phyloP scores from a whole-genome alignment of 2,888 invertebrate genomes.

The Nomada fabriciana region DNA sequence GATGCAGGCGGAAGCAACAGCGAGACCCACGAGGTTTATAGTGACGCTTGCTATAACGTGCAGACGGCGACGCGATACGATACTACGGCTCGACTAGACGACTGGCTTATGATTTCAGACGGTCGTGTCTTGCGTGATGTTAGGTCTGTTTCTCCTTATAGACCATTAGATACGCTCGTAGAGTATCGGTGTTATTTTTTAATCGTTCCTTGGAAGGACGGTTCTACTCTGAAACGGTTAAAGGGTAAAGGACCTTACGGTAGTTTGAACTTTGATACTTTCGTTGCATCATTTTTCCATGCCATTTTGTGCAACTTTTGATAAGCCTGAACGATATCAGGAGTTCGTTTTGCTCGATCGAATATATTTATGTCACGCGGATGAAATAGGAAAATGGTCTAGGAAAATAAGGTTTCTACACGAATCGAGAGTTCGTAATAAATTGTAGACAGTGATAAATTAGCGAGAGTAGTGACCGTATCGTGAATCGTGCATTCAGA shows the following conservation, averaged over 20 bases:
- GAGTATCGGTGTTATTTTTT: conserved; percentile 49
- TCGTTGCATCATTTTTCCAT: conserved; percentile 1
- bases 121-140: conserved; percentile 47
- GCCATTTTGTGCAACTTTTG: background rate
- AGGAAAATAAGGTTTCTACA: conserved; percentile 3
- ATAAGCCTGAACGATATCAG: background rate
- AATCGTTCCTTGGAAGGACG: conserved; percentile 41
- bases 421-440: conserved; percentile 1
- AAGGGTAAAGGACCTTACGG: background rate
- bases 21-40: conserved; percentile 27
- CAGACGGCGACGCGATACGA: conserved; percentile 47
- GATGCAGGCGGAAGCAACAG: conserved; percentile 2
- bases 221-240: background rate
- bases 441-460: conserved; percentile 32
- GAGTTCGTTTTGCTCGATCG: background rate
- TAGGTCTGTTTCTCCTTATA: conserved; percentile 14
- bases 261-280: background rate
- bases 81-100: conserved; percentile 60
- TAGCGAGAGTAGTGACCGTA: conserved; percentile 3
- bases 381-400: background rate
- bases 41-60: conserved; percentile 18
- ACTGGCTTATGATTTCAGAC: conserved; percentile 54
- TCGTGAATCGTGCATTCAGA: conserved; percentile 32
- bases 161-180: conserved; percentile 45
- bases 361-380: background rate